Base-by-base conservation (phyloP, 2,888 invertebrate species). In the Drosophila stalkeri region DNA sequence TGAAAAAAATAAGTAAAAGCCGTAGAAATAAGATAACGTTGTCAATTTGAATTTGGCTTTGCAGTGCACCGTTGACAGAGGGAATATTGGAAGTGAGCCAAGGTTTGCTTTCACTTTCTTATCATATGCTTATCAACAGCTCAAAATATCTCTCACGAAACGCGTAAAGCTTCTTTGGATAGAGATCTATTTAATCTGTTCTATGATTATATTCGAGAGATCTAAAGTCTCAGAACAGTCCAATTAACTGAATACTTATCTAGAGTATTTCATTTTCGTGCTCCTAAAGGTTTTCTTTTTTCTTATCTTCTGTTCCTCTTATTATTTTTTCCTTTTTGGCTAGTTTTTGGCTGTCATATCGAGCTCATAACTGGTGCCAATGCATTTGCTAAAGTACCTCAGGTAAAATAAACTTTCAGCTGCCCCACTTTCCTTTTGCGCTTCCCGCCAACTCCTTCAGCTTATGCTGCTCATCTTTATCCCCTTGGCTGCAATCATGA, bases 401-500 rank as follows among this genome's bases (percentile, higher is more conserved):
- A 73, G 70, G 74, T 77, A 56, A 60, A 65, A 44, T 37, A 33
- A 71, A 72, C 59, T 46, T 61, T 49, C 41, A 41, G 14, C 11
- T 37, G 27, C 8, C 37, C 23, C 37, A 59, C 46, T n/a, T 11
- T 5, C 33, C 2, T 5, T 20, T 16, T 8, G 37, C 37, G 14
- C 43, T 6, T 1, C 31, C 44, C 46, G 11, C 11, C 23, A 14
- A 1, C 18, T 6, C 18, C 39, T 16, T 20, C 3, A n/a, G 3
- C 44, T 11, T 14, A 44, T n/a, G 33, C 20, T 39, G 12, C 20
- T 41, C 27, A 57, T 35, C 18, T 39, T 39, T 70, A 51, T 70
- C 52, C 55, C 66, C 72, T 43, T 64, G 76, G 66, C 43, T 64
- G 60, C 74, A 57, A 77, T 71, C 61, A 37, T 59, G 74, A 71